A percentile compares a stretch with the other conserved stretches of the same genome.
These are phyloP conservation scores for Tiaroga cobitis DNA, from an alignment of 2,797 vertebrate species.

Conservation along the genomic window DNA sequence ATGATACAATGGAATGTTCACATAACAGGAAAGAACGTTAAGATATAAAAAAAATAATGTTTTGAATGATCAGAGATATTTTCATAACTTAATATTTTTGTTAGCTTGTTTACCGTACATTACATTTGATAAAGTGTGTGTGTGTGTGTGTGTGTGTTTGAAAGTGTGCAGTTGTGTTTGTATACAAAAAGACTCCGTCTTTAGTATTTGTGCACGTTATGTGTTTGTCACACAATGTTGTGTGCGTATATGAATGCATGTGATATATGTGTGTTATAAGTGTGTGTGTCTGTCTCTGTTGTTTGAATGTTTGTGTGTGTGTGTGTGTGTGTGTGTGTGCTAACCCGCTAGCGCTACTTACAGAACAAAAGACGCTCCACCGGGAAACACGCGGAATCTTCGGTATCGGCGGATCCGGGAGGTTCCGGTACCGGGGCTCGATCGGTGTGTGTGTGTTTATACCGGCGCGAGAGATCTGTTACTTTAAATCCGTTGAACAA, in stretches of 20 bases:
- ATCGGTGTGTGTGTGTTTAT: slow-evolving; percentile 19
- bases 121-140: no score
- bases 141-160: neutral
- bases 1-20: neutral
- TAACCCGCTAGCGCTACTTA: slow-evolving; percentile 65
- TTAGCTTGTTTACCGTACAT: neutral
- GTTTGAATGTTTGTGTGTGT: neutral
- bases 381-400: slow-evolving; percentile 1
- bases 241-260: neutral
- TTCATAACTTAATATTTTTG: neutral
- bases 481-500: slow-evolving; percentile 56
- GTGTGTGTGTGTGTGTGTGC: slow-evolving; percentile 20
- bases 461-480: slow-evolving; percentile 48
- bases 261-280: neutral
- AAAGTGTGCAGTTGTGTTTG: neutral
- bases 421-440: neutral
- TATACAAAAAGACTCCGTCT: neutral
- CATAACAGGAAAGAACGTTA: neutral
- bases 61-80: neutral
- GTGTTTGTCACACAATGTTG: neutral
- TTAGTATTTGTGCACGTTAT: neutral
- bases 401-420: slow-evolving; percentile 2
- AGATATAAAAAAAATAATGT: neutral
- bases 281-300: neutral
- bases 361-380: slow-evolving; percentile 57